Percentiles rank a stretch among this genome's conserved stretches.
Evolutionary conservation across 2,888 invertebrate genomes (phyloP).

Genomic region (Villa cingulata): DNA sequence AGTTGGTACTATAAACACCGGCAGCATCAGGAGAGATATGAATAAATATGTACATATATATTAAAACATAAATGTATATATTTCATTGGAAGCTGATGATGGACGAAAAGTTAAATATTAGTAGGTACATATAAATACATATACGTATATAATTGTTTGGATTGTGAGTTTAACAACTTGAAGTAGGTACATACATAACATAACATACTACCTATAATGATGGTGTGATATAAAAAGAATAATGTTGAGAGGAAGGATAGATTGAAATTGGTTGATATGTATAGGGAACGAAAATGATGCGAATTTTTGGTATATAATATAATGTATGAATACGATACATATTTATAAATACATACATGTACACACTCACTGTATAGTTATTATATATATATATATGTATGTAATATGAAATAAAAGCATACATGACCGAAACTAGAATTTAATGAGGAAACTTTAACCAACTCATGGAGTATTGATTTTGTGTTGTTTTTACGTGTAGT

Average conservation of each 20-base stretch:
- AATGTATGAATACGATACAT: too few species aligned
- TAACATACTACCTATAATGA: not conserved
- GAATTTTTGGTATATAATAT: too few species aligned
- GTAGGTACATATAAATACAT: too few species aligned
- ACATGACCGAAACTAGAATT: conserved; percentile 9
- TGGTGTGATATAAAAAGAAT: not conserved
- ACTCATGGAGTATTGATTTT: conserved; percentile 12
- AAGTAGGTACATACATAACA: too few species aligned
- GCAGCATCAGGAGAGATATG: conserved; percentile 2
- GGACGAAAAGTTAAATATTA: too few species aligned
- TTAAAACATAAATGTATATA: not conserved
- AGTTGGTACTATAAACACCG: too few species aligned
- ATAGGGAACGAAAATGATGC: too few species aligned
- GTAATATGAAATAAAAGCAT: not conserved
- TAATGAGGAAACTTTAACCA: conserved; percentile 8
- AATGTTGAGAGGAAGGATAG: too few species aligned
- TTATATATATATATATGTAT: not conserved
- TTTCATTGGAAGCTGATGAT: not conserved
- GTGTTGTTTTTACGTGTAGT: conserved; percentile 3
- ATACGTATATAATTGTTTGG: too few species aligned
- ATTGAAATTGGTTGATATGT: not conserved
- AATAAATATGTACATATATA: conserved; percentile 6
- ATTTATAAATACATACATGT: too few species aligned
- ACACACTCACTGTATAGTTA: too few species aligned
- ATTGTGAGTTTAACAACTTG: too few species aligned